Evolutionary conservation across 2,888 invertebrate species (phyloP).

Genomic region (Apodemia duryi): DNA sequence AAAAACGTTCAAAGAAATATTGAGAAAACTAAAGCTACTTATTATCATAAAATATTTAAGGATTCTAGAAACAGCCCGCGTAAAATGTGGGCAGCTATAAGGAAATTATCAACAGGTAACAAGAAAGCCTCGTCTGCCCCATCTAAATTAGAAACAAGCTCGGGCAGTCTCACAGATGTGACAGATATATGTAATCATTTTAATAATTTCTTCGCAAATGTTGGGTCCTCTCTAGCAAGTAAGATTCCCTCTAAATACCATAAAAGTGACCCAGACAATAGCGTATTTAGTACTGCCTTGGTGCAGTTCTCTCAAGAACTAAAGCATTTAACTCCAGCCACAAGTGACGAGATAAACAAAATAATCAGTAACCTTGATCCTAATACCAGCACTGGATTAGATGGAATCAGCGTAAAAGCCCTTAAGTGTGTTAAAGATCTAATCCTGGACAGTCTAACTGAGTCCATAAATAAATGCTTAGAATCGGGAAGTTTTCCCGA

Average conservation of each 20-base stretch:
- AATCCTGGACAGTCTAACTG: no score
- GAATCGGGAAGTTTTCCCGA: no score
- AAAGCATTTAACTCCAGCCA: background rate
- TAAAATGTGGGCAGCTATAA: background rate
- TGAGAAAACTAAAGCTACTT: background rate
- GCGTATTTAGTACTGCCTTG: background rate
- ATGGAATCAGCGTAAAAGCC: no score
- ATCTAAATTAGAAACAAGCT: background rate
- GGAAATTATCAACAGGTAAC: background rate
- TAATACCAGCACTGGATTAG: no score
- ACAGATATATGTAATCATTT: background rate
- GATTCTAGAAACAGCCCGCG: background rate
- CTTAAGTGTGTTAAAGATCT: no score
- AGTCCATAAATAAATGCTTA: no score
- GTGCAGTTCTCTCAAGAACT: background rate
- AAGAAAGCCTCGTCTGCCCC: background rate
- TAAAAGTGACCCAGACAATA: background rate
- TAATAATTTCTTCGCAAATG: background rate
- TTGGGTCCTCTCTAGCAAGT: background rate
- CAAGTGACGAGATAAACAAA: no score
- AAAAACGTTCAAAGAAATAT: background rate
- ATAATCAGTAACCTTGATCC: no score
- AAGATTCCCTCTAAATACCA: background rate
- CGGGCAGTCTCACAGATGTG: background rate
- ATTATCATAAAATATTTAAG: background rate